Conservation (phyloP, 2,797 vertebrate genomes). For the Tympanoctomys barrerae region DNA sequence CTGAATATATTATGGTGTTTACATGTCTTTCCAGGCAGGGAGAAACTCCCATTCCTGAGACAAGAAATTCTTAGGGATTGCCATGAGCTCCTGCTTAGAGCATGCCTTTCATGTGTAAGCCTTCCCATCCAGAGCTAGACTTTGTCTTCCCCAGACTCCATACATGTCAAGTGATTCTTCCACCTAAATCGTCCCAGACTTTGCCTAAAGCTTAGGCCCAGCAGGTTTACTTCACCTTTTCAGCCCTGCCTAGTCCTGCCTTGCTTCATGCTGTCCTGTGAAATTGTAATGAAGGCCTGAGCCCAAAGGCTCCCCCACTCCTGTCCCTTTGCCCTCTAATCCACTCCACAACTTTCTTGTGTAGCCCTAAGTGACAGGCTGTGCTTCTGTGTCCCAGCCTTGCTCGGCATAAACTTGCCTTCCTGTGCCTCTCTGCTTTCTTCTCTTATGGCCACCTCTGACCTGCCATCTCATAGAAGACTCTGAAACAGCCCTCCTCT, state of each 20-base stretch:
- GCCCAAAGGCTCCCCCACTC: too few relatives aligned
- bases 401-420: too few relatives aligned
- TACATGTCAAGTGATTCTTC: neutral
- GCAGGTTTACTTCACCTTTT: neutral
- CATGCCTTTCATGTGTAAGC: neutral
- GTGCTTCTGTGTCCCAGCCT: too few relatives aligned
- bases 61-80: neutral
- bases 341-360: neutral
- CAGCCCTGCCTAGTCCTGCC: too few relatives aligned
- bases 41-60: neutral
- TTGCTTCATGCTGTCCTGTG: neutral
- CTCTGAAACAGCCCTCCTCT: neutral
- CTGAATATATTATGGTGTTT: neutral
- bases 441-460: neutral
- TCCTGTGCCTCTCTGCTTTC: neutral
- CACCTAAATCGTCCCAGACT: neutral
- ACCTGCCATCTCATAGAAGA: neutral
- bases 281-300: neutral
- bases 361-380: rapidly evolving
- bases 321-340: neutral
- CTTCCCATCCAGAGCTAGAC: neutral
- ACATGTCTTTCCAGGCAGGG: neutral
- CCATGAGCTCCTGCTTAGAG: too few relatives aligned
- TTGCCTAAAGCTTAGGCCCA: rapidly evolving
- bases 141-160: neutral